These are phyloP conservation scores for Adineta ricciae DNA, from an alignment of 2,888 invertebrate species.

Conservation along the genomic window DNA sequence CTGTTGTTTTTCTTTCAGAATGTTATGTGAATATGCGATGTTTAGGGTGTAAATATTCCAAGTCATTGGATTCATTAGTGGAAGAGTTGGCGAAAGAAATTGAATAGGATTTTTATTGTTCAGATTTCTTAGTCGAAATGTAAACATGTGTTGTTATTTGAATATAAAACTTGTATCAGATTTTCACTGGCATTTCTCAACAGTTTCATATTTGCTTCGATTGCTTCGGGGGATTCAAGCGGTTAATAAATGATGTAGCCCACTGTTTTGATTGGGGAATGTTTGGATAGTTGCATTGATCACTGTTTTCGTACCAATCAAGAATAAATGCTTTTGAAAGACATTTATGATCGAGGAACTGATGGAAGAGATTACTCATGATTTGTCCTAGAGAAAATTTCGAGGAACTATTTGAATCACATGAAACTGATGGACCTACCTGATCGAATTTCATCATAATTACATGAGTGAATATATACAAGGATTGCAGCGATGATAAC, in stretches of 20 bases:
- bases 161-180: too few species aligned
- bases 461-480: not conserved
- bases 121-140: too few species aligned
- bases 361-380: not conserved
- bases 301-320: too few species aligned
- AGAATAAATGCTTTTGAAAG: too few species aligned
- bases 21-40: constrained; percentile 20
- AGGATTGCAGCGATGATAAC: not conserved
- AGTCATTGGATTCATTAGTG: not conserved
- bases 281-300: too few species aligned
- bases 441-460: not conserved
- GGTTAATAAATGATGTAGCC: too few species aligned
- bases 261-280: too few species aligned
- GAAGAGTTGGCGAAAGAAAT: not conserved
- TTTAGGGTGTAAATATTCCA: constrained; percentile 21
- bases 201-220: too few species aligned
- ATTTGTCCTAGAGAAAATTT: not conserved
- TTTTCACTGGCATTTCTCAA: too few species aligned
- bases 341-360: too few species aligned
- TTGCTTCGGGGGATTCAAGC: too few species aligned
- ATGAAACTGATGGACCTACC: not conserved
- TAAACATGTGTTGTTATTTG: too few species aligned
- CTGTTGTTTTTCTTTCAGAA: not conserved
- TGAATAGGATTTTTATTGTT: not conserved
- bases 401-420: not conserved